These are phyloP conservation scores for Drepana falcataria DNA, from an alignment of 2,888 invertebrate species.

Conservation along the genomic window DNA sequence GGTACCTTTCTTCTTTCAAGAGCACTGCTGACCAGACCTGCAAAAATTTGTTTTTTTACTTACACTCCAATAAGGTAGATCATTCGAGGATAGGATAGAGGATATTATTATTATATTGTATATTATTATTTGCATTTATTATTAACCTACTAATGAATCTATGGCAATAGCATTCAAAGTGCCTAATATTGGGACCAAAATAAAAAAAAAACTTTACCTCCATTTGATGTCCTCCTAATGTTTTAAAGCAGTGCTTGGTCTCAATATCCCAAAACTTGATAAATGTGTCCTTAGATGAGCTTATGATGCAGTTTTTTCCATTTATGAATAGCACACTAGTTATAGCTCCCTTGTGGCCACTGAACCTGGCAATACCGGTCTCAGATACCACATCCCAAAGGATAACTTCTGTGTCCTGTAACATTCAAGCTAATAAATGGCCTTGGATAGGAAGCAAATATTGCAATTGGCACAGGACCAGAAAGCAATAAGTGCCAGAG, in stretches of 20 bases:
- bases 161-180: too few relatives aligned
- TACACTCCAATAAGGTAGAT: too few relatives aligned
- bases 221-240: conserved; percentile 91
- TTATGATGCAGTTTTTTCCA: conserved; percentile 83
- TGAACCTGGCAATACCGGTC: conserved; percentile 91
- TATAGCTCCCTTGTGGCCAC: conserved; percentile 94
- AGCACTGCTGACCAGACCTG: conserved; percentile 92
- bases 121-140: too few relatives aligned
- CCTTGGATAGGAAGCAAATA: too few relatives aligned
- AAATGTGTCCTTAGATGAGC: conserved; percentile 94
- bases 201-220: conserved; percentile 77
- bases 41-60: not conserved
- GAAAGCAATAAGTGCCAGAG: too few relatives aligned
- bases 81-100: too few relatives aligned
- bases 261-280: conserved; percentile 98
- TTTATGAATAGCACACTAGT: conserved; percentile 89
- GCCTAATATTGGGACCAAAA: not conserved
- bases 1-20: conserved; percentile 86
- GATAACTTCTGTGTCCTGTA: conserved; percentile 94
- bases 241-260: conserved; percentile 97
- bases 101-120: too few relatives aligned
- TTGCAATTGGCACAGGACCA: too few relatives aligned
- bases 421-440: conserved; percentile 12
- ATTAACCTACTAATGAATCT: too few relatives aligned
- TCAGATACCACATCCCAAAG: conserved; percentile 97